Base-by-base conservation (phyloP, 2,888 invertebrate genomes). In the Plagiodera versicolora region DNA sequence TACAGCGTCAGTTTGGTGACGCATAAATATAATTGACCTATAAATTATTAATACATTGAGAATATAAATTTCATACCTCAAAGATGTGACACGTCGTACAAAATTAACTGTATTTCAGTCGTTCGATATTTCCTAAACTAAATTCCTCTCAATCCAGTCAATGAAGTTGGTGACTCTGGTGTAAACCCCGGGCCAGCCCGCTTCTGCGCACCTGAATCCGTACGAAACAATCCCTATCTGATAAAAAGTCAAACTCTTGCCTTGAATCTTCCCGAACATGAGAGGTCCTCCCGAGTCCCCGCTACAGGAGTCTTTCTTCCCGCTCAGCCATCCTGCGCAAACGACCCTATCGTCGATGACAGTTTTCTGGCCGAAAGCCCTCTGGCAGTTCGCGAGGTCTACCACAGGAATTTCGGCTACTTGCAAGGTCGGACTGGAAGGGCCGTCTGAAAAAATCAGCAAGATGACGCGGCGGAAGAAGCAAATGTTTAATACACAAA, bases 271-370 rank as follows among this genome's bases (percentile, higher is more conserved):
- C 2, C 70, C 73, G 44, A 67, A 83, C 88, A 91, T 89, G 11
- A 93, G 79, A 0, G 93, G 92, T 2, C 93, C 93, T 0, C 93
- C 93, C 50, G 91, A 91, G 80, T 93, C 93, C 0, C 92, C 91
- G 81, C 88, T 86, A 70, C 91, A 91, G 45, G 91, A 86, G 74
- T 91, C 91, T 75, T 86, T 87, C 18, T 87, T 87, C 0, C 90
- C 90, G 50, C 76, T 72, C 53, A 82, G 76, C 74, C 77, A 85
- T 0, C 91, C 91, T 0, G 91, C 91, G 73, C 92, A 92, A 1
- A 91, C 67, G 19, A 88, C 86, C 1, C 87, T 81, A 17, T 86
- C 79, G 72, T 90, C 89, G 30, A 87, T 84, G 0, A 81, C 70
- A 61, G 85, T 83, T 75, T 87, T 85, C 4, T 76, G 77, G 1